Percentiles rank a stretch among this genome's conserved stretches.
phyloP scores from a whole-genome alignment of 2,888 invertebrate species.

The Lepas anatifera region DNA sequence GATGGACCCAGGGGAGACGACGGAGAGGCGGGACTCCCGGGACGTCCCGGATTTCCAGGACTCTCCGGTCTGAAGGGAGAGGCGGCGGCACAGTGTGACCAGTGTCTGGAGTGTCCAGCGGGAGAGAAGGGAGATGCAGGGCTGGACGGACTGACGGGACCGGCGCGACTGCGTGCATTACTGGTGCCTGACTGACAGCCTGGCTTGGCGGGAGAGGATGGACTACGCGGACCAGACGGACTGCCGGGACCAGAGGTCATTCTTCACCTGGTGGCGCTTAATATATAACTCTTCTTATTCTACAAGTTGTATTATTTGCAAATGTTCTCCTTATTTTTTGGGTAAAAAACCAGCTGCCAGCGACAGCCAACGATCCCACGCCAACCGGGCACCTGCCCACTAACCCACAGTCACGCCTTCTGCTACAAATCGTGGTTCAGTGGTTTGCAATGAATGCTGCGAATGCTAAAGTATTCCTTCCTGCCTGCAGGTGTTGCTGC shows the following conservation, averaged over 20 bases:
- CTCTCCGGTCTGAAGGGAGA: slow-evolving; percentile 45
- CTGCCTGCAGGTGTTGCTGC: too few relatives aligned
- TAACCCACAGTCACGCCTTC: too few relatives aligned
- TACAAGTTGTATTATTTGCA: too few relatives aligned
- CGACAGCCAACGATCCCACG: too few relatives aligned
- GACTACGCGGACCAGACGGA: slow-evolving; percentile 37
- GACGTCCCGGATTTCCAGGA: slow-evolving; percentile 42
- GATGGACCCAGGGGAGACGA: slow-evolving; percentile 70
- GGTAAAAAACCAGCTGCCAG: too few relatives aligned
- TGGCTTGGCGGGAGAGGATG: slow-evolving; percentile 46
- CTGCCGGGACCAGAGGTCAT: slow-evolving; percentile 50
- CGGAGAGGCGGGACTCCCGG: slow-evolving; percentile 55
- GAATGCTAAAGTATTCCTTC: too few relatives aligned
- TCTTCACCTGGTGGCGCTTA: too few relatives aligned
- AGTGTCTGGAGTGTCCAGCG: slow-evolving; percentile 44
- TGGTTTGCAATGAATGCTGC: too few relatives aligned
- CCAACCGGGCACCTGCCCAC: too few relatives aligned
- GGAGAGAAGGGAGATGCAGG: slow-evolving; percentile 34
- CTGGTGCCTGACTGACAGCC: slow-evolving; percentile 47
- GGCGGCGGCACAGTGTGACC: slow-evolving; percentile 37
- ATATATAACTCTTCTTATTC: too few relatives aligned
- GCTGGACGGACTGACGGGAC: slow-evolving; percentile 28
- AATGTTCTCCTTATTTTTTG: too few relatives aligned
- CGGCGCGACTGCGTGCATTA: slow-evolving; percentile 53
- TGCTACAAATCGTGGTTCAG: too few relatives aligned